A percentile compares a stretch with the other conserved stretches of the same genome.
phyloP scores from a whole-genome alignment of 37 sponge, comb jelly and placozoan genomes.

The Agelas oroides region DNA sequence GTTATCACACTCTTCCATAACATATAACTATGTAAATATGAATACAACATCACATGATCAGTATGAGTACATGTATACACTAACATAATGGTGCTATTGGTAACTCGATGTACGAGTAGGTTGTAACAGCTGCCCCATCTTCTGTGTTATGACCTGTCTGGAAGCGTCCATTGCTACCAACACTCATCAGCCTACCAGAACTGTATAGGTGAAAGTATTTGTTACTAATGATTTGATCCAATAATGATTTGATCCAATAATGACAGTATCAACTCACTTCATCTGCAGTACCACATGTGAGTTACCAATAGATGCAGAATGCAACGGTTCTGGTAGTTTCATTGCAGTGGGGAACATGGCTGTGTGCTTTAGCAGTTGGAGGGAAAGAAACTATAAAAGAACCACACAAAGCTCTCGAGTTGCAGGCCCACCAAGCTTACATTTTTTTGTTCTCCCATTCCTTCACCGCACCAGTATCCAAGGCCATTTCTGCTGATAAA shows the following conservation, averaged over 20 bases:
- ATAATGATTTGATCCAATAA: background rate
- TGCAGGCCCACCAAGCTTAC: background rate
- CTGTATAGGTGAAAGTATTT: constrained; percentile 3
- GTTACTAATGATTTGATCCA: background rate
- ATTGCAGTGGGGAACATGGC: constrained; percentile 30
- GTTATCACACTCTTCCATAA: background rate
- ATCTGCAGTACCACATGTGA: constrained; percentile 51
- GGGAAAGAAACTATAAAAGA: no score
- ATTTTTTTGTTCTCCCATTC: constrained; percentile 53
- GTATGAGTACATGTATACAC: no score
- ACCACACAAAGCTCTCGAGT: background rate
- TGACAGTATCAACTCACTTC: constrained; percentile 12
- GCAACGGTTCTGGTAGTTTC: constrained; percentile 49
- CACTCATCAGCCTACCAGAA: constrained; percentile 50
- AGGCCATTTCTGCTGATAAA: constrained; percentile 55
- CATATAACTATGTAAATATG: background rate
- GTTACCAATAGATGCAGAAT: constrained; percentile 64
- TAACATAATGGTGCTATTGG: background rate
- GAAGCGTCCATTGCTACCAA: constrained; percentile 57
- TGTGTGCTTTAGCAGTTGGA: background rate
- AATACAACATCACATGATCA: no score
- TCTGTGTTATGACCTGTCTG: constrained; percentile 54
- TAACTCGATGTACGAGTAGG: constrained; percentile 41
- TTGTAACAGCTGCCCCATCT: background rate
- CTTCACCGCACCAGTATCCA: constrained; percentile 79